Percentiles rank a stretch among this genome's conserved stretches.
These are phyloP conservation scores for Theropithecus gelada DNA, from an alignment of 2,113 vertebrate species.

Conservation along the genomic window DNA sequence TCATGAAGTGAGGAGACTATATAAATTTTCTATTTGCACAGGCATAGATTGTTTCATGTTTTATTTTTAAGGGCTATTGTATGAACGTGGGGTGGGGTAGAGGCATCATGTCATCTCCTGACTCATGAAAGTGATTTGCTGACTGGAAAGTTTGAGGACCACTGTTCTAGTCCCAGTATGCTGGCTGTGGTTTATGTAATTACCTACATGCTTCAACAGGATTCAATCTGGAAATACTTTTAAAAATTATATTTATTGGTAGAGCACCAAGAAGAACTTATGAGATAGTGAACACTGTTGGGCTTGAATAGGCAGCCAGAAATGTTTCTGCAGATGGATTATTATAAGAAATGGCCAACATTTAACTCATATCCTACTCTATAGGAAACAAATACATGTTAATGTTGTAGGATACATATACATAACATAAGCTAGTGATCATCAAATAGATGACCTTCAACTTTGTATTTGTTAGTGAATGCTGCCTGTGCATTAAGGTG, in stretches of 20 bases:
- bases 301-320: neutral
- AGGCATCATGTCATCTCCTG: neutral
- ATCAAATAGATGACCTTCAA: neutral
- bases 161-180: neutral
- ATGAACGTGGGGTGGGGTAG: neutral
- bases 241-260: neutral
- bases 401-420: neutral
- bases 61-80: constrained; percentile 1
- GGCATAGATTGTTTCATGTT: neutral
- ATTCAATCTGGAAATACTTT: neutral
- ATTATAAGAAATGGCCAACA: neutral
- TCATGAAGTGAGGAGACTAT: neutral
- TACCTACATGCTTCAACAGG: neutral
- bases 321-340: neutral
- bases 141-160: neutral
- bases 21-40: neutral
- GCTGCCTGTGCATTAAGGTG: neutral
- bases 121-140: neutral
- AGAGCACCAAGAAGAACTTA: neutral
- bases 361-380: neutral
- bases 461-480: neutral
- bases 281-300: neutral
- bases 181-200: neutral
- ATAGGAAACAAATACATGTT: neutral
- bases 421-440: neutral